Percentiles rank a stretch among this genome's conserved stretches.
These are phyloP conservation scores for Podabrus alpinus DNA, from an alignment of 2,888 invertebrate genomes.

Conservation along the genomic window DNA sequence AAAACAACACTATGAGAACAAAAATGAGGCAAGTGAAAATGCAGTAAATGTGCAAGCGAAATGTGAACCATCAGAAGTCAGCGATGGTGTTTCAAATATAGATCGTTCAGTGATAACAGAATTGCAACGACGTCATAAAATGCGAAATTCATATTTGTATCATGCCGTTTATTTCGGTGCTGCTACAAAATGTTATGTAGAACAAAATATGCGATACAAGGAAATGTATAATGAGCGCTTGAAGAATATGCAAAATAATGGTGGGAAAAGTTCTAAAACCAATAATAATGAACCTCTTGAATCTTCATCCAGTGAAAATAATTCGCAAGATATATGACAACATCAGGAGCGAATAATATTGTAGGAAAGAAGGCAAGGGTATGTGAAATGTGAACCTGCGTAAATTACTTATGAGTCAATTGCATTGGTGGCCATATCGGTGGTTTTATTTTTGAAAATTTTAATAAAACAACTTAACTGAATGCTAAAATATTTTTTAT, in stretches of 20 bases:
- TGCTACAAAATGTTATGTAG: neutral
- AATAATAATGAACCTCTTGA: no score
- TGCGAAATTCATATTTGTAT: accelerated
- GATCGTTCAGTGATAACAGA: neutral
- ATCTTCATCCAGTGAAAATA: no score
- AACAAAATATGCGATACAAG: neutral
- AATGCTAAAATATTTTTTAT: no score
- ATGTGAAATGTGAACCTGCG: no score
- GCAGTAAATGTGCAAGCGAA: neutral
- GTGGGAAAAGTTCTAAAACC: neutral
- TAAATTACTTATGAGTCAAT: no score
- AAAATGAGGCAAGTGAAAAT: neutral
- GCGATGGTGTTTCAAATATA: neutral
- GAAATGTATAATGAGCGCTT: neutral
- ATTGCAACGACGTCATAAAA: neutral
- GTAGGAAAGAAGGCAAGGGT: no score
- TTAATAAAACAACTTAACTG: no score
- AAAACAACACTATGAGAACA: neutral
- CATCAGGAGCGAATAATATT: no score
- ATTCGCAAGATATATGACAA: no score
- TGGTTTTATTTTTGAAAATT: no score
- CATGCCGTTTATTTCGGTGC: neutral
- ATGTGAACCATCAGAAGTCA: neutral
- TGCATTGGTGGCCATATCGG: no score
- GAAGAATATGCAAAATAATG: neutral